A percentile compares a stretch with the other conserved stretches of the same genome.
Evolutionary conservation across 2,888 invertebrate genomes (phyloP).

Genomic region (Drosophila mettleri): DNA sequence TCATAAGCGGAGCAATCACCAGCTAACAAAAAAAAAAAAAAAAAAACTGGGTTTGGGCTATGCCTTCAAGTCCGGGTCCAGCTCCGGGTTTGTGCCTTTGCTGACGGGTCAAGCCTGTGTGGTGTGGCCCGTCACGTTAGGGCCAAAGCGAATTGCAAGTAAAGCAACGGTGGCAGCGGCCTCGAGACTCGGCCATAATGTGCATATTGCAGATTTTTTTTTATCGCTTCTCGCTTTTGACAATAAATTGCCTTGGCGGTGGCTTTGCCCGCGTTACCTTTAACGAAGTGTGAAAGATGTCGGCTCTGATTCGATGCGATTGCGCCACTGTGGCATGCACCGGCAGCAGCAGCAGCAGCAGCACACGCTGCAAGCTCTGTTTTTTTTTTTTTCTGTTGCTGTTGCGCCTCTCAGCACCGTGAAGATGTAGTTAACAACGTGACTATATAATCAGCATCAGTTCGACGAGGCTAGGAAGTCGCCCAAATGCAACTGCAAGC

Average conservation of each 20-base stretch:
- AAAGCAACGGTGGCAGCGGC: constrained; percentile 25
- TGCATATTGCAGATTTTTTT: constrained; percentile 73
- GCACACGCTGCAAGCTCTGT: constrained; percentile 71
- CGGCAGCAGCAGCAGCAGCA: constrained; percentile 38
- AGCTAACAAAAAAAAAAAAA: constrained; percentile 12
- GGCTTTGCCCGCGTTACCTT: constrained; percentile 67
- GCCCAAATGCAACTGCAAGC: constrained; percentile 29
- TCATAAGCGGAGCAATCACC: constrained; percentile 70
- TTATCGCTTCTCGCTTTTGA: constrained; percentile 68
- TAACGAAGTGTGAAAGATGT: constrained; percentile 81
- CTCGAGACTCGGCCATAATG: constrained; percentile 66
- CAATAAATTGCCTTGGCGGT: constrained; percentile 76
- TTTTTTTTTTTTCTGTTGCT: constrained; percentile 24
- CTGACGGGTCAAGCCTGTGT: constrained; percentile 70
- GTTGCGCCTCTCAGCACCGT: constrained; percentile 50
- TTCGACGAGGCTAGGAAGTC: constrained; percentile 69
- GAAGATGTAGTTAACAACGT: constrained; percentile 81
- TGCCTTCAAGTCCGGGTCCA: constrained; percentile 13
- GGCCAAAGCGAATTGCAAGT: constrained; percentile 49
- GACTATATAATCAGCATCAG: constrained; percentile 74
- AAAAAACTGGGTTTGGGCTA: constrained; percentile 42
- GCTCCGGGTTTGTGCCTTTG: constrained; percentile 16
- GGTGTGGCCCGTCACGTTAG: constrained; percentile 68
- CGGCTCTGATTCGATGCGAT: constrained; percentile 75
- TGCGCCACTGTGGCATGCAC: constrained; percentile 73